Base-by-base conservation (phyloP, 2,797 vertebrate species). In the Sciurus carolinensis region DNA sequence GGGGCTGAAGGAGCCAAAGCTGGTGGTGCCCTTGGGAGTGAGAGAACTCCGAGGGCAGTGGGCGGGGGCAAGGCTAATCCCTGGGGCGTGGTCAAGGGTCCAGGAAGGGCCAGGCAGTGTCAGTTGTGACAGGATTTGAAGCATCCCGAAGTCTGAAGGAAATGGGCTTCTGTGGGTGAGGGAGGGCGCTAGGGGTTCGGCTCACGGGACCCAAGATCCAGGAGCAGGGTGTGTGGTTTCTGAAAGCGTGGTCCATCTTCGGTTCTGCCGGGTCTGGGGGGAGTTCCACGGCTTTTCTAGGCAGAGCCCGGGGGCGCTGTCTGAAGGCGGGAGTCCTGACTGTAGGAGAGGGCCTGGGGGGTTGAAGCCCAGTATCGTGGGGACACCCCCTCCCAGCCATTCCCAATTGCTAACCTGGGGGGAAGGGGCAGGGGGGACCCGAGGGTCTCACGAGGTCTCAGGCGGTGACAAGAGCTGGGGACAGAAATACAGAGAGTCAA, bases 391-490 rank as follows among this genome's bases (percentile, higher is more conserved):
- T 95, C 96, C 96, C 96, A 96, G 67, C 94, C 96, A 88, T 96
- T 85, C 95, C 96, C 97, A 92, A n/a, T 82, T 97, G 96, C 97
- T 97, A 97, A 98, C 98, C 98, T 98, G 97, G 97, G 98, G 98
- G 97, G 52, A 95, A 95, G 96, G 97, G 97, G 90, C 92, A 97
- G 94, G 97, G 97, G 97, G 97, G 97, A 94, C 96, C 95, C 97
- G 97, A 98, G 97, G 96, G 97, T 98, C 97, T 97, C 96, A 3
- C 97, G 98, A 97, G 97, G 97, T 97, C 98, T 98, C 98, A 98
- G 98, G 98, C 97, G 97, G 97, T 98, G 97, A 98, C 98, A 97
- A 98, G 98, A 98, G 98, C 98, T 98, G 98, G 97, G 97, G 97
- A 98, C 97, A 98, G 96, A 98, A 98, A 98, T 95, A 98, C 97